Evolutionary conservation across 2,888 invertebrate genomes (phyloP).

Genomic region (Phyllotreta cruciferae): DNA sequence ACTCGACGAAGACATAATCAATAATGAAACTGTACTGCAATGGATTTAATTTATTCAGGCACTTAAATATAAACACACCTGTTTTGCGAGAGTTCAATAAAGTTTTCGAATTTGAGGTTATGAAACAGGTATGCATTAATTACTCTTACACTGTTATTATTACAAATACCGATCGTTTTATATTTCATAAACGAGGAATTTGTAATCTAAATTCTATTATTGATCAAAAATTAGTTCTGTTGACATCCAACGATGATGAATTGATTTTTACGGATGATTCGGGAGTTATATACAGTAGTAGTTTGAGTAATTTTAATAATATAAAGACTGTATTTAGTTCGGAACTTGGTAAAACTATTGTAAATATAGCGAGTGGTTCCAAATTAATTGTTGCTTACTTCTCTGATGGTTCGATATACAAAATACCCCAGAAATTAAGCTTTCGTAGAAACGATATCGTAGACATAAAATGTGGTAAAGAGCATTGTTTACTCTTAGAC

Average conservation of each 20-base stretch:
- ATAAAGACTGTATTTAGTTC: conserved; percentile 37
- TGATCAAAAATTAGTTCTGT: conserved; percentile 33
- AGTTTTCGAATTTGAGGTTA: conserved; percentile 41
- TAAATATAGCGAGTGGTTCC: conserved; percentile 61
- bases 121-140: conserved; percentile 47
- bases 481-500: conserved; percentile 78
- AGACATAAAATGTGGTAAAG: conserved; percentile 79
- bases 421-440: conserved; percentile 67
- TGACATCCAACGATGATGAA: conserved; percentile 48
- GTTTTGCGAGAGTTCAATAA: conserved; percentile 46
- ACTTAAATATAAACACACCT: conserved; percentile 43
- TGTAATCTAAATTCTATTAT: conserved; percentile 7
- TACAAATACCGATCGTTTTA: conserved; percentile 17
- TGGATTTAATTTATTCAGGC: conserved; percentile 59
- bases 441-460: conserved; percentile 66
- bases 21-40: conserved; percentile 57
- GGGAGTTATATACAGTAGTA: conserved; percentile 48
- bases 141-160: conserved; percentile 44
- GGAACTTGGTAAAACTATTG: conserved; percentile 48
- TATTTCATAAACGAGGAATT: conserved; percentile 26
- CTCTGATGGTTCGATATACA: conserved; percentile 65
- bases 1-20: conserved; percentile 45
- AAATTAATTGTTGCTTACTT: conserved; percentile 62
- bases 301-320: conserved; percentile 38
- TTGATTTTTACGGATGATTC: conserved; percentile 47